Evolutionary conservation across 2,888 invertebrate species (phyloP).

Genomic region (Cryptophagus acutangulus): DNA sequence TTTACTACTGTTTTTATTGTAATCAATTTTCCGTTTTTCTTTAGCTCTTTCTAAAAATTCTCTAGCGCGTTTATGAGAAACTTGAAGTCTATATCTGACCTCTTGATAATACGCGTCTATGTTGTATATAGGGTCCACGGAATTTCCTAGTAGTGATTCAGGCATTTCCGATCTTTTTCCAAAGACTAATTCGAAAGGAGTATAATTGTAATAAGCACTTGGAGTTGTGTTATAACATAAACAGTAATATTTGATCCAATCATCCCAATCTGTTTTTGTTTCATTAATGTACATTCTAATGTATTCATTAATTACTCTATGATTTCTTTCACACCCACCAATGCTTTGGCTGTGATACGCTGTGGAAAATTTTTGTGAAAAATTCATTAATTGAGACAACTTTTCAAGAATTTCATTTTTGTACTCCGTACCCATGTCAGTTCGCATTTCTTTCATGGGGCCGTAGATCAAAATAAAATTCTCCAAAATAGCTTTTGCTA

Average conservation of each 20-base stretch:
- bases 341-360: conserved; percentile 38
- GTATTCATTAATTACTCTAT: conserved; percentile 23
- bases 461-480: conserved; percentile 19
- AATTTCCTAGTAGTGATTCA: background rate
- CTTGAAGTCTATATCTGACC: conserved; percentile 15
- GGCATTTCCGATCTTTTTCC: conserved; percentile 14
- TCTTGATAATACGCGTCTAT: conserved; percentile 17
- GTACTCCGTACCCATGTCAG: conserved; percentile 14
- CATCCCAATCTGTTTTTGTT: conserved; percentile 16
- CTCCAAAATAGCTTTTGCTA: conserved; percentile 24
- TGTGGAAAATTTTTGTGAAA: conserved; percentile 12
- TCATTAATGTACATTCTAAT: conserved; percentile 16
- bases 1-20: no score
- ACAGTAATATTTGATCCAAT: conserved; percentile 12
- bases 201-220: conserved; percentile 15
- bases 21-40: conserved; percentile 12
- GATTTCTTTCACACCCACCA: conserved; percentile 24
- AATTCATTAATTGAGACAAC: conserved; percentile 6
- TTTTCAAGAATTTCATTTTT: conserved; percentile 10
- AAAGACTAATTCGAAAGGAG: conserved; percentile 19
- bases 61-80: conserved; percentile 12
- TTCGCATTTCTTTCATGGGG: conserved; percentile 11
- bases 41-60: conserved; percentile 13
- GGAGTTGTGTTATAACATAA: conserved; percentile 23
- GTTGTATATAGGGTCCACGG: conserved; percentile 16